Base-by-base conservation (phyloP, 2,113 vertebrate species). In the Vulpes ferrilata region DNA sequence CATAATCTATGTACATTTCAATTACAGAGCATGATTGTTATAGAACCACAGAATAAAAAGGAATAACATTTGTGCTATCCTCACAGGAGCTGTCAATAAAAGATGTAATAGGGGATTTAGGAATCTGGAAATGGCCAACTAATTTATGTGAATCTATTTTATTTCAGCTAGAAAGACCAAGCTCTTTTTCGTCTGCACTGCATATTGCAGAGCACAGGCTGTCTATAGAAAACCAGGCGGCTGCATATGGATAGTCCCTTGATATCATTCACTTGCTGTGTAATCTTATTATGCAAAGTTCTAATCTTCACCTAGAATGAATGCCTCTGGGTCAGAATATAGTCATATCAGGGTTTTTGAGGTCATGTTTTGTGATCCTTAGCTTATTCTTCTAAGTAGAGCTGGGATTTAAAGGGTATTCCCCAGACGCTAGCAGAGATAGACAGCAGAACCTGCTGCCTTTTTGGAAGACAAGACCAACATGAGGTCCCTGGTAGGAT, bases 211-310 rank as follows among this genome's bases (percentile, higher is more conserved):
- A 98, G 98, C 98, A 98, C 98, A 98, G 98, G 98, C 99, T 99
- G 98, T 98, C 99, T 99, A 99, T 99, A 99, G 99, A 99, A 99
- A 99, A 99, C 99, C 99, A 99, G 99, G 99, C 99, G 99, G 99
- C 99, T 99, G 99, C 99, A 99, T 99, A 99, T 99, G 99, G 99
- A 99, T 99, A 99, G 99, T 99, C 99, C 99, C 99, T 99, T 99
- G 99, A 99, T 99, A 99, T 99, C 99, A 99, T 99, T 99, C 99
- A 99, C 99, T 99, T 99, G 99, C 99, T 99, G 99, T 99, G 99
- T 99, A 99, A 99, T 99, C 99, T 99, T 99, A 99, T 99, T 99
- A 99, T 99, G 99, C 99, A 99, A 99, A 99, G 99, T 99, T 99
- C 99, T 99, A 99, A 99, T 99, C 99, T 99, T 99, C 99, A 99